Percentiles rank a stretch among this genome's conserved stretches.
These are phyloP conservation scores for Bettongia penicillata DNA, from an alignment of 2,113 vertebrate genomes.

Conservation along the genomic window DNA sequence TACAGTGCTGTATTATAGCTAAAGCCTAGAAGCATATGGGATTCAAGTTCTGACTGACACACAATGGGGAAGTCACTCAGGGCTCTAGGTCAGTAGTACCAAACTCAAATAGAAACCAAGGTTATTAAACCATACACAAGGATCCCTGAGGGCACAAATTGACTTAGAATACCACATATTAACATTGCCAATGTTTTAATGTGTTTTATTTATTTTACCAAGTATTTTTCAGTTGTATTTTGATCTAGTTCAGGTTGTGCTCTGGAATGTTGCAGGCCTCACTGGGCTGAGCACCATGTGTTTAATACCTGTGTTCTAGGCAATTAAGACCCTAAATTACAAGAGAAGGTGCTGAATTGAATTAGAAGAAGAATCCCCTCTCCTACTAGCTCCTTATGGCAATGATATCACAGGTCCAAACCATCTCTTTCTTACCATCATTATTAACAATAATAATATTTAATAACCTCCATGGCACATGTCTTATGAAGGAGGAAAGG, in stretches of 20 bases:
- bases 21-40: not conserved
- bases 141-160: not conserved
- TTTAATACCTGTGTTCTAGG: not conserved
- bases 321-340: not conserved
- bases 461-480: not conserved
- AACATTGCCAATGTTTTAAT: not conserved
- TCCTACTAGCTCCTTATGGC: not conserved
- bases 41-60: not conserved
- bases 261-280: not conserved
- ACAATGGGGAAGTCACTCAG: not conserved
- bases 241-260: not conserved
- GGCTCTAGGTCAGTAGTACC: not conserved
- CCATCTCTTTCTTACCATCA: not conserved
- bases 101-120: not conserved
- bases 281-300: not conserved
- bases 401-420: not conserved
- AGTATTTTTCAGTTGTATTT: not conserved
- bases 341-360: not conserved
- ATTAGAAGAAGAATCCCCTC: too few species aligned
- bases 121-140: not conserved
- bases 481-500: conserved; percentile 21
- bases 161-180: too few species aligned
- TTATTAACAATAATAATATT: not conserved
- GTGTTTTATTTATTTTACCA: not conserved
- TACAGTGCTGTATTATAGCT: not conserved